Evolutionary conservation across 2,113 vertebrate species (phyloP).

Genomic region (Podiceps cristatus): DNA sequence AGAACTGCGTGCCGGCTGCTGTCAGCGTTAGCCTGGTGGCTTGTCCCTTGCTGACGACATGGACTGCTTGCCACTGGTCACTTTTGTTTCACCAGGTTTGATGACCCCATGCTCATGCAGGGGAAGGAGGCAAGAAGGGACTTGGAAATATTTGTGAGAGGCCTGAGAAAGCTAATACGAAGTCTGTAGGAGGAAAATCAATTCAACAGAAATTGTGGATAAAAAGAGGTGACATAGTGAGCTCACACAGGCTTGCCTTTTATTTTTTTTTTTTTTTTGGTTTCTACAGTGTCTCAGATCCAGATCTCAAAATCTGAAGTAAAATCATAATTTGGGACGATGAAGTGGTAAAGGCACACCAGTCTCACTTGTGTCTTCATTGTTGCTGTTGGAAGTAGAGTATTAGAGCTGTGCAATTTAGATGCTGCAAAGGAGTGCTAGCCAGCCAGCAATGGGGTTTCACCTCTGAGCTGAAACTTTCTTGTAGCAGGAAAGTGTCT

Average conservation of each 20-base stretch:
- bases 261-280: background rate
- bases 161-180: background rate
- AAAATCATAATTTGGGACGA: background rate
- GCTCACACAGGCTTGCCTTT: background rate
- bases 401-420: background rate
- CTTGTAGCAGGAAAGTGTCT: background rate
- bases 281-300: background rate
- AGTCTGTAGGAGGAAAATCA: background rate
- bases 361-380: background rate
- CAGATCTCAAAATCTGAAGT: background rate
- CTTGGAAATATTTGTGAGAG: accelerated
- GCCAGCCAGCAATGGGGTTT: background rate
- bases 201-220: background rate
- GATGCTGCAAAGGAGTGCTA: background rate
- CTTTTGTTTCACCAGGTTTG: background rate
- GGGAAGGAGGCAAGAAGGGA: background rate
- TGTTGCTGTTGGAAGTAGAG: background rate
- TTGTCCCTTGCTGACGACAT: background rate
- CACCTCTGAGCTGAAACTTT: background rate
- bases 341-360: background rate
- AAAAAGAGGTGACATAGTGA: background rate
- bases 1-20: accelerated
- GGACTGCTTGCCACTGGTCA: background rate
- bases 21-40: background rate
- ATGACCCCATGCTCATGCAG: background rate